Conservation (phyloP, 2,888 invertebrate genomes). For the Boloria euphrosyne region DNA sequence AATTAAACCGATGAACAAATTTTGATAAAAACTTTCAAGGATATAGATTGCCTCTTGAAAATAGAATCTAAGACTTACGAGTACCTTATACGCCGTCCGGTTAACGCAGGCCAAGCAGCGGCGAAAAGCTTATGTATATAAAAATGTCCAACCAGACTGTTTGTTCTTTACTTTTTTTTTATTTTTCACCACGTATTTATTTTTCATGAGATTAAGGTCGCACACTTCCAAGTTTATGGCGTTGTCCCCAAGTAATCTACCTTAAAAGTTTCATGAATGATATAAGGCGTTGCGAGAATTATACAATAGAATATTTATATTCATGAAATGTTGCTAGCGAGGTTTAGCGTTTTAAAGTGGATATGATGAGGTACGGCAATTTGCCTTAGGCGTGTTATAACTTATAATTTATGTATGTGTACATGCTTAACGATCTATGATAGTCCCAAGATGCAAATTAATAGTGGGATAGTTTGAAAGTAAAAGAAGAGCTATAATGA, state of each 20-base stretch:
- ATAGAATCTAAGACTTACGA: no score
- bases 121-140: no score
- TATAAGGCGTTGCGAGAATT: conserved; percentile 52
- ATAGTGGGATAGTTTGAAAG: not conserved
- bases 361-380: conserved; percentile 42
- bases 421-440: not conserved
- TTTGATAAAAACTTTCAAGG: no score
- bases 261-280: conserved; percentile 44
- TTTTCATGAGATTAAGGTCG: not conserved
- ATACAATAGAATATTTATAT: conserved; percentile 48
- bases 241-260: conserved; percentile 15
- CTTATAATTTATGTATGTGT: no score
- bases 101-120: no score
- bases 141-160: no score
- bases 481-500: not conserved
- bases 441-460: not conserved
- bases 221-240: conserved; percentile 1
- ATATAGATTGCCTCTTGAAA: no score
- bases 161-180: not conserved
- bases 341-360: conserved; percentile 50
- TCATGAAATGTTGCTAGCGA: conserved; percentile 46
- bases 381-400: conserved; percentile 28
- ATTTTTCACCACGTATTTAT: conserved; percentile 2
- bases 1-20: no score
- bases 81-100: no score